Evolutionary conservation across 2,113 vertebrate genomes (phyloP).

Genomic region (Ceyx melanurus): DNA sequence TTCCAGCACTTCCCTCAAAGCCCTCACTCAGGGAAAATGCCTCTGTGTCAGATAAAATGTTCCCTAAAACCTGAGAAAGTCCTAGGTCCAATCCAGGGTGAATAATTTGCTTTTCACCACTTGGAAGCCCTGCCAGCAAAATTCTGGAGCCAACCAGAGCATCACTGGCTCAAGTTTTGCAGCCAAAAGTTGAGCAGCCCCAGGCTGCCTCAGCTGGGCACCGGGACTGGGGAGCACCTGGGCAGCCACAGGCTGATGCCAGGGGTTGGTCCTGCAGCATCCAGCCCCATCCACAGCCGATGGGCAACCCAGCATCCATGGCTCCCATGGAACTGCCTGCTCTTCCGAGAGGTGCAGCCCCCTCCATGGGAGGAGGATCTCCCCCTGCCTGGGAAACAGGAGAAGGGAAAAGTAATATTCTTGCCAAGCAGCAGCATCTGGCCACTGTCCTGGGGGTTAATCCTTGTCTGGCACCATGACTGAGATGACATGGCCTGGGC

Average conservation of each 20-base stretch:
- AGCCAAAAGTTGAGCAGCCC: not conserved
- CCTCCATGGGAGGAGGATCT: fast-evolving
- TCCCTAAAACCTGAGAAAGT: constrained; percentile 27
- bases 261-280: not conserved
- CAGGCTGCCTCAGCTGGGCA: not conserved
- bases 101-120: constrained; percentile 15
- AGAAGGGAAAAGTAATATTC: not conserved
- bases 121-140: not conserved
- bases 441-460: not conserved
- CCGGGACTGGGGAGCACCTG: fast-evolving
- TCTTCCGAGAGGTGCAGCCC: not conserved
- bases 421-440: not conserved
- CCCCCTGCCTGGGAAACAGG: not conserved
- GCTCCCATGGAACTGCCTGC: not conserved
- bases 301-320: fast-evolving
- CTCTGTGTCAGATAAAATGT: not conserved
- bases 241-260: not conserved
- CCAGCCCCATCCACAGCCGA: not conserved
- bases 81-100: not conserved
- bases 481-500: not conserved
- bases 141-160: not conserved
- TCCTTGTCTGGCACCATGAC: fast-evolving
- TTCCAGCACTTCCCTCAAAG: not conserved
- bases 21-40: not conserved
- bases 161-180: not conserved